Evolutionary conservation across 1,140 invertebrate species (phyloP), one percentile per base, ranked within the genome.

Genomic region (Lasioglossum baleicum): DNA sequence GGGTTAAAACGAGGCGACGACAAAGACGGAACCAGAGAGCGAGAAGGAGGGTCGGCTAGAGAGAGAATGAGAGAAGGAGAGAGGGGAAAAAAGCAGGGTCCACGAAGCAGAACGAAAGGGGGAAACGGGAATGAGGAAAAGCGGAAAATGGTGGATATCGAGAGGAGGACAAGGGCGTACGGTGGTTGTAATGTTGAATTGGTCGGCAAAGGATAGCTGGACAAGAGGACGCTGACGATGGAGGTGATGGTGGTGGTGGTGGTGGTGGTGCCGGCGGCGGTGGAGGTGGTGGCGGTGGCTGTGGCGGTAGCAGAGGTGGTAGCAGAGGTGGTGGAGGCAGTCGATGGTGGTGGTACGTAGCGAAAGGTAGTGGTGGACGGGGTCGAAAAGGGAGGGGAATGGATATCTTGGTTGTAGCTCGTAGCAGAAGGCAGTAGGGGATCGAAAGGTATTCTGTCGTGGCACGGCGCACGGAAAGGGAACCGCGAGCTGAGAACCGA

Each of bases 171-270:
- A 74, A 74, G 53, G 42, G 71, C 63, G 44, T 60, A 67, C 64
- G 40, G 35, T 35, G 51, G 26, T n/a, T n/a, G 67, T 10, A 26
- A 71, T 63, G 26, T n/a, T 48, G n/a, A 1, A 69, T 56, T 20
- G 67, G 44, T 69, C 56, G 65, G 61, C 70, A 65, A 64, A 48
- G 58, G 56, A 56, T 44, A 22, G 71, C 48, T 58, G 66, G 40
- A 48, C 22, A 53, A 53, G 51, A 56, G 51, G 51, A 56, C 51
- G 15, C 51, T 58, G 56, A n/a, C 20, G 56, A n/a, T 58, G 56
- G n/a, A 8, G 56, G n/a, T n/a, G 17, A 58, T 20, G 56, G n/a
- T 58, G 56, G 56, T 20, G 56, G 56, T 20, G 56, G n/a, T n/a
- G 20, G 20, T 6, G 53, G 53, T 20, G 17, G 20, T 20, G 7